Base-by-base conservation (phyloP, 2,888 invertebrate species). In the Rhodophaea formosa region DNA sequence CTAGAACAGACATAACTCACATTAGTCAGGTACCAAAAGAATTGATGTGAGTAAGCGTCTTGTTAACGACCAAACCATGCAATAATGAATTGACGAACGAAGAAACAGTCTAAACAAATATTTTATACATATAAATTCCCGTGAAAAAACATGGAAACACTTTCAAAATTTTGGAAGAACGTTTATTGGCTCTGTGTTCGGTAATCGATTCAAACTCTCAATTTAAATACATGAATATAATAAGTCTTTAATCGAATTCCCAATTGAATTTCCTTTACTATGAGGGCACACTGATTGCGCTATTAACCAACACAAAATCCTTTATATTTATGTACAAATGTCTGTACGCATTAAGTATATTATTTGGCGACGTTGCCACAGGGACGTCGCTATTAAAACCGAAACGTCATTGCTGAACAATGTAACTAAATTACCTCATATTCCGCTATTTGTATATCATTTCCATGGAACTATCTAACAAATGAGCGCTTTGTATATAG, bases 391-490 rank as follows among this genome's bases (percentile, higher is more conserved):
- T 55, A 46, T 55, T 8, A 62, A 64, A 60, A 60, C 54, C 42
- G 59, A 54, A 59, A 59, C 53, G 62, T 62, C 62, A 64, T 57
- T 47, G 49, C 35, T 43, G 56, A 57, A 62, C 61, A 64, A 64
- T 60, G 55, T 59, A 59, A 57, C 57, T 62, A 57, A 60, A 61
- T 64, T 61, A 56, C 58, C 57, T 49, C 53, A 59, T 57, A 60
- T 62, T 61, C 35, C 35, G 3, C 35, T 17, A 35, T 51, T 55
- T 45, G 47, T 60, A 58, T 58, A 62, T 60, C 53, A 62, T 64
- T 62, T 59, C 51, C 59, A 60, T 53, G 43, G 56, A 59, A 57
- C 59, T 60, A 60, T 60, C 49, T 51, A 58, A 46, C 58, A 57
- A 62, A 60, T 60, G 57, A 64, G 58, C 53, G 49, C 55, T 63